Conservation (phyloP, 2,888 invertebrate genomes). For the Kuschelorhynchus macadamiae region DNA sequence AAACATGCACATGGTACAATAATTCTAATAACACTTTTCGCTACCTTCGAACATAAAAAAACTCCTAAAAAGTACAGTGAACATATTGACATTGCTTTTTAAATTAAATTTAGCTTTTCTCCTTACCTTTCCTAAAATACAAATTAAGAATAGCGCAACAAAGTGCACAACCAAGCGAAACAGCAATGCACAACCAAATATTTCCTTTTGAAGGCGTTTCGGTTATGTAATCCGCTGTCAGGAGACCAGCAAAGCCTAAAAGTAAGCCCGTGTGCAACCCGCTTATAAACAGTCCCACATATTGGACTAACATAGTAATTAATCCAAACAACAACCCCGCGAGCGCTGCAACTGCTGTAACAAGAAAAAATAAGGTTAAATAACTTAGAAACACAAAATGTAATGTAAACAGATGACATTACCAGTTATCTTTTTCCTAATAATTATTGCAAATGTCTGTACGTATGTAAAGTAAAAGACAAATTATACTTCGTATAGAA, state of each 20-base stretch:
- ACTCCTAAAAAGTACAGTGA: too few species aligned
- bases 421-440: too few species aligned
- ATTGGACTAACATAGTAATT: slow-evolving; percentile 86
- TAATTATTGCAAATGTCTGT: too few species aligned
- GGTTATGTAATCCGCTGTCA: slow-evolving; percentile 75
- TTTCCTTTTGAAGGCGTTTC: slow-evolving; percentile 69
- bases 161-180: slow-evolving; percentile 78
- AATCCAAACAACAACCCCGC: slow-evolving; percentile 84
- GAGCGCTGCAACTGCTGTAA: slow-evolving; percentile 77
- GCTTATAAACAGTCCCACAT: slow-evolving; percentile 86
- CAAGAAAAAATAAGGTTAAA: not conserved
- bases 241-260: slow-evolving; percentile 74
- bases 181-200: slow-evolving; percentile 80
- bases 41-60: too few species aligned
- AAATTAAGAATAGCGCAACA: slow-evolving; percentile 80
- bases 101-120: too few species aligned
- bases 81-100: too few species aligned
- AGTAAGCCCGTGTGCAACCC: slow-evolving; percentile 84
- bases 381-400: not conserved
- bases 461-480: too few species aligned
- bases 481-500: too few species aligned
- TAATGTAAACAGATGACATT: too few species aligned
- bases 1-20: too few species aligned
- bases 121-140: slow-evolving; percentile 80
- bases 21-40: too few species aligned